Conservation (phyloP, 2,113 vertebrate species). For the Ovis aries region ARS-UI_Ramb_v3.0 NC_056070.1:10475001-10475500, state of each 20-base stretch:
- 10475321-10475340: background rate
- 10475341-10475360: background rate
- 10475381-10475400: background rate
- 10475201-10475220: background rate
- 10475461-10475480: background rate
- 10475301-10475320: background rate
- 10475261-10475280: background rate
- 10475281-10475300: background rate
- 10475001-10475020: background rate
- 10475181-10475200: background rate
- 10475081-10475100: background rate
- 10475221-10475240: background rate
- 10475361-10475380: background rate
- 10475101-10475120: background rate
- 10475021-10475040: background rate
- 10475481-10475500: background rate
- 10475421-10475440: background rate
- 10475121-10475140: background rate
- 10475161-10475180: background rate
- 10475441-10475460: background rate
- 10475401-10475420: background rate
- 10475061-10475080: background rate
- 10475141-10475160: background rate
- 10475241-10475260: background rate
- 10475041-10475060: background rate